Evolutionary conservation across 2,888 invertebrate species (phyloP), one percentile per base, ranked within the genome.

Genomic region (Eudemis profundana): DNA sequence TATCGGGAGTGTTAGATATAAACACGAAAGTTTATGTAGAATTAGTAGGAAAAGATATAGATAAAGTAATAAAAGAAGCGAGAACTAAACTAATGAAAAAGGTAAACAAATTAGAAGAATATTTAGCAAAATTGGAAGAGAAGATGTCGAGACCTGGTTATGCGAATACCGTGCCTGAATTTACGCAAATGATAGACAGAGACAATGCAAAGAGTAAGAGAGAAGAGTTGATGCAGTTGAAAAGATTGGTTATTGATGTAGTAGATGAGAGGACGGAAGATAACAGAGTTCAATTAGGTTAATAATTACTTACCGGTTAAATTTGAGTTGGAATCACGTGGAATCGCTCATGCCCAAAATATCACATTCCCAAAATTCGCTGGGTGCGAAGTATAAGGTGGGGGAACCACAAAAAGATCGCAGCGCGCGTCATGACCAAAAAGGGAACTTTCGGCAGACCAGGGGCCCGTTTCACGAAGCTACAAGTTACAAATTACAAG

Each of bases 11-110:
- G 10, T 69, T 90, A 38, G 82, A 86, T 67, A 76, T 73, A 57
- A 72, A 83, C 29, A 89, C 89, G 1, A 79, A 81, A 74, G 70
- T 92, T 1, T 74, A 74, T 44, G 70, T 92, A 10, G 86, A 89
- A 77, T 72, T 91, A 17, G 23, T 79, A 0, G 85, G 79, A 0
- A 78, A 81, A 8, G 78, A 86, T 59, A 72, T 79, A 2, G 78
- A 83, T 15, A 73, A 73, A 5, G 74, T 79, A 1, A 77, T 90
- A 40, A 61, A 70, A 44, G 74, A 74, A 1, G 87, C 88, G 1
- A 85, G 74, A 72, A 71, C 70, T 5, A 89, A 80, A 70, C 61
- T 92, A 23, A 68, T 77, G 15, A 85, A 85, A 61, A 84, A 80
- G 77, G 79, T 89, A 1, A 75, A 68, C 1, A 88, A 83, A 72